Evolutionary conservation across 2,888 invertebrate species (phyloP), one percentile per base, ranked within the genome.

Genomic region (Pheosia gnoma): DNA sequence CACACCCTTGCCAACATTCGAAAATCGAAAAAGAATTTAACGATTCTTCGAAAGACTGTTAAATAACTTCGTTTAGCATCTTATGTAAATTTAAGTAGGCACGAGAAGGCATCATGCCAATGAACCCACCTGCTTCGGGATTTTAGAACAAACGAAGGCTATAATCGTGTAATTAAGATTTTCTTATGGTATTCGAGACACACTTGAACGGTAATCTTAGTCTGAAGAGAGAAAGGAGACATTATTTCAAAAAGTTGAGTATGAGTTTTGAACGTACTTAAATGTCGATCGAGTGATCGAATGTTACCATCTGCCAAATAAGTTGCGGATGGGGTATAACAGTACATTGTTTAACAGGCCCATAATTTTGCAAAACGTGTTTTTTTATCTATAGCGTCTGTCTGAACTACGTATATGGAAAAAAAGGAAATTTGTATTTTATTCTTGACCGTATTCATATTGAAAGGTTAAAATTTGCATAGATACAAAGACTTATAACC

Each of bases 121-220:
- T 9, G 47, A 43, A 43, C 25, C n/a, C 60, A 63, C 58, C 57
- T 60, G 63, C 10, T 43, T 51, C 39, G 41, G 57, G 41, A 58
- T 61, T 58, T 61, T 11, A 55, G 51, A 63, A 58, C 51, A 52
- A 57, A 49, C 43, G 10, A 45, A 49, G 51, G 39, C 37, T 51
- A 8, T 60, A 39, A 57, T 11, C 55, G 43, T 13, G 6, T 36
- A 54, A 37, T 38, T 38, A 54, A 54, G 5, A 38, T 54, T 10
- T n/a, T 5, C n/a, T 8, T 47, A 47, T 47, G 47, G 11, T n/a
- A n/a, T n/a, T n/a, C 9, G 47, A 47, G 9, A n/a, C 47, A n/a
- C 47, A 47, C 47, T 11, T 47, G 47, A 47, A n/a, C 47, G n/a
- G n/a, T 9, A n/a, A n/a, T 47, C 47, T 5, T n/a, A 4, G 11